Evolutionary conservation across 2,113 vertebrate genomes (phyloP).

Genomic region (Coreoperca whiteheadi): DNA sequence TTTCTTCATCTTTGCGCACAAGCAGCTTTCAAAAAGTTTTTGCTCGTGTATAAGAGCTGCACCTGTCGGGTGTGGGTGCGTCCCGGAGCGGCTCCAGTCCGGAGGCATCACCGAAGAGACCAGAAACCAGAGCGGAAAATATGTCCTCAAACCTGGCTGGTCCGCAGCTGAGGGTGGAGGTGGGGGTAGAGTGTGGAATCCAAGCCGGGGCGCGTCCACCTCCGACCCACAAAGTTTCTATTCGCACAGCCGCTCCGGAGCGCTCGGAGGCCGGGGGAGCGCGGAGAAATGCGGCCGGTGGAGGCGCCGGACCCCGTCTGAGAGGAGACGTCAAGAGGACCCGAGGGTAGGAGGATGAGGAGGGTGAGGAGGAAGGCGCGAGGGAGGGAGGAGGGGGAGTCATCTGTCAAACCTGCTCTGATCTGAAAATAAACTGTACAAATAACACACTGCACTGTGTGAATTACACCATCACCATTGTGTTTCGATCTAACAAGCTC

Average conservation of each 20-base stretch:
- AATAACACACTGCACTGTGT: neutral
- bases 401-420: constrained; percentile 23
- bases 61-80: constrained; percentile 41
- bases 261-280: neutral
- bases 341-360: constrained; percentile 9
- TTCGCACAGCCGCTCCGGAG: neutral
- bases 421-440: constrained; percentile 1
- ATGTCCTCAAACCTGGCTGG: neutral
- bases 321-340: constrained; percentile 10
- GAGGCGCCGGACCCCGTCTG: constrained; percentile 29
- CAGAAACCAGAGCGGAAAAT: neutral
- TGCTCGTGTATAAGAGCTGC: neutral
- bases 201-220: neutral
- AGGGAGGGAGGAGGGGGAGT: neutral
- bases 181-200: no score
- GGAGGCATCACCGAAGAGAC: constrained; percentile 53
- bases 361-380: neutral
- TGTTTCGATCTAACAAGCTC: neutral
- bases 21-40: neutral
- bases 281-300: neutral
- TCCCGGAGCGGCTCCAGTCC: constrained; percentile 41
- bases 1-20: neutral
- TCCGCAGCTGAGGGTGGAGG: neutral
- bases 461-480: neutral
- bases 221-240: neutral